phyloP scores from a whole-genome alignment of 37 sponge, comb jelly and placozoan genomes.

The Cladorhizidae sp. region DNA sequence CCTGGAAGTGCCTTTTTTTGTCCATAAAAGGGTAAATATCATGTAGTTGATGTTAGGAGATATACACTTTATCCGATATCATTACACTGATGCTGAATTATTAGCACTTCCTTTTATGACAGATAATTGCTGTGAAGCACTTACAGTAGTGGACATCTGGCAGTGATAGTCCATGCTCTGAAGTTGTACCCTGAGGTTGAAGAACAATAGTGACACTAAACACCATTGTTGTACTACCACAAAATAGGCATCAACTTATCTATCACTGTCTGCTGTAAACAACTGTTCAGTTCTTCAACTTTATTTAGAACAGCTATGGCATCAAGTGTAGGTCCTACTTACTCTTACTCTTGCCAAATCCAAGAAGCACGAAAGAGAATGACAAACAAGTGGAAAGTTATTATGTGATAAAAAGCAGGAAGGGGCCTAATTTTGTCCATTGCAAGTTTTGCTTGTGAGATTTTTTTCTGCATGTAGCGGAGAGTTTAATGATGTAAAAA shows the following conservation, averaged over 20 bases:
- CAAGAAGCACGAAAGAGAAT: not conserved
- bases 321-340: too few species aligned
- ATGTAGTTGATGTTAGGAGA: not conserved
- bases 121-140: too few species aligned
- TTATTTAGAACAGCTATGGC: too few species aligned
- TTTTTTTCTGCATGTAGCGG: slow-evolving; percentile 40
- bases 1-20: not conserved
- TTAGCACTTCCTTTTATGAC: too few species aligned
- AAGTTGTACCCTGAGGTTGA: too few species aligned
- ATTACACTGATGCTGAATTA: not conserved
- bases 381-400: slow-evolving; percentile 24
- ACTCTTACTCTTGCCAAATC: not conserved
- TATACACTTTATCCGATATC: not conserved
- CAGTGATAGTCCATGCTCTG: too few species aligned
- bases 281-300: too few species aligned
- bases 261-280: too few species aligned
- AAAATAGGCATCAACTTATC: too few species aligned
- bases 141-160: too few species aligned
- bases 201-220: too few species aligned
- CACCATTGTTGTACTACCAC: too few species aligned
- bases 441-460: slow-evolving; percentile 12
- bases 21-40: not conserved
- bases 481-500: slow-evolving; percentile 48
- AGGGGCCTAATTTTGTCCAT: slow-evolving; percentile 14
- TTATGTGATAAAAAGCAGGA: not conserved